Percentiles rank a stretch among this genome's conserved stretches.
Conservation (phyloP, 2,113 vertebrate genomes). For the Cricetomys ansorgei region DNA sequence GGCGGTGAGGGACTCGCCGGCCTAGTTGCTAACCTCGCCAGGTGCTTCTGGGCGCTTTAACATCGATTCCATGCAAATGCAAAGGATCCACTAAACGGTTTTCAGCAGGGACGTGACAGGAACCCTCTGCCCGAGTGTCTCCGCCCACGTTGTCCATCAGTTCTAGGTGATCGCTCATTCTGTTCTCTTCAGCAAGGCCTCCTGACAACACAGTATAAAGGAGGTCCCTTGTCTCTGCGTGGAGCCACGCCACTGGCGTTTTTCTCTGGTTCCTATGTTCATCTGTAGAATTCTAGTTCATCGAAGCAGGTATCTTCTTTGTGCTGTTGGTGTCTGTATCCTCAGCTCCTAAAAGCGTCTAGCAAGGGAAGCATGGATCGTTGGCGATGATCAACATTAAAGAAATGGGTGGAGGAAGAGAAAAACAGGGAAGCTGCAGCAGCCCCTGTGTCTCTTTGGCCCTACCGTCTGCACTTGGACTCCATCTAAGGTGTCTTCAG, state of each 20-base stretch:
- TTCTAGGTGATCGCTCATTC: neutral
- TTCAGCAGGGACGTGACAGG: neutral
- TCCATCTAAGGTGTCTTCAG: neutral
- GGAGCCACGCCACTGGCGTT: neutral
- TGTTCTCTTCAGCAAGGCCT: neutral
- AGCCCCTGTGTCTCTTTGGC: neutral
- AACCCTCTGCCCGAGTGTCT: neutral
- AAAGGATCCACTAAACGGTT: constrained; percentile 13
- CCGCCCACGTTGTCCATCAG: neutral
- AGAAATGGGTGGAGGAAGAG: too few species aligned
- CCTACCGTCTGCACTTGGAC: neutral
- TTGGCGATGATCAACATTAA: neutral
- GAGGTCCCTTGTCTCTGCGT: neutral
- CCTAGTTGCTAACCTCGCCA: neutral
- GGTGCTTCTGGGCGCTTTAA: neutral
- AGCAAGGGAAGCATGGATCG: neutral
- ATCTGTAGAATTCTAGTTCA: neutral
- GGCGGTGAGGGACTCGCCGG: neutral
- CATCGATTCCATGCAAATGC: neutral
- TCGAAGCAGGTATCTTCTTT: neutral
- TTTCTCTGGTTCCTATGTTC: neutral
- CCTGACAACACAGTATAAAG: neutral
- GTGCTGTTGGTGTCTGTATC: neutral
- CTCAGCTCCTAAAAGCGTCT: neutral
- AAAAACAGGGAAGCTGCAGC: neutral